phyloP scores from a whole-genome alignment of 2,888 invertebrate genomes.

The Xestia xanthographa region DNA sequence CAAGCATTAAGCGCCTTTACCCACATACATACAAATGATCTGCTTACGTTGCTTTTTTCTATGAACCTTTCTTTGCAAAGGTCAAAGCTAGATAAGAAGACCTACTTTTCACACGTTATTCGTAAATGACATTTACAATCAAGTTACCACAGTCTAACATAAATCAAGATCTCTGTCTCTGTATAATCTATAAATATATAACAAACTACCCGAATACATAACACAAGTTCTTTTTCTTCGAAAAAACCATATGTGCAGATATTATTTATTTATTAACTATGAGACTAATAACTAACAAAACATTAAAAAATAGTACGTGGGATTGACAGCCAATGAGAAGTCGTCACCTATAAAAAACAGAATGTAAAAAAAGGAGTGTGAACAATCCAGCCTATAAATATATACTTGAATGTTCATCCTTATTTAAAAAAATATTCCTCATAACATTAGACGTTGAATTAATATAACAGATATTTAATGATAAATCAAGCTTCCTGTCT shows the following conservation, averaged over 20 bases:
- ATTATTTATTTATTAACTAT: too few species aligned
- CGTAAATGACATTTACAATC: not conserved
- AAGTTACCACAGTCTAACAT: not conserved
- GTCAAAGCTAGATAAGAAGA: not conserved
- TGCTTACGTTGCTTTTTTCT: constrained; percentile 27
- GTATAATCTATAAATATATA: not conserved
- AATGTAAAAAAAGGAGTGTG: too few species aligned
- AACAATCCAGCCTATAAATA: too few species aligned
- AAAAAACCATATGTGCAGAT: too few species aligned
- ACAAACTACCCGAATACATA: too few species aligned
- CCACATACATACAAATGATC: constrained; percentile 55
- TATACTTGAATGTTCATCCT: not conserved
- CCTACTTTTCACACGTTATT: constrained; percentile 7
- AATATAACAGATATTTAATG: not conserved
- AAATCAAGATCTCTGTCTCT: not conserved
- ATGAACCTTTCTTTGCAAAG: constrained; percentile 6
- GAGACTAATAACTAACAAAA: too few species aligned
- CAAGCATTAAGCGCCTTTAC: constrained; percentile 43
- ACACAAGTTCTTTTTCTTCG: too few species aligned
- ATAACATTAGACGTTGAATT: not conserved
- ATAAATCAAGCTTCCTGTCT: not conserved
- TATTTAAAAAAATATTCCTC: not conserved
- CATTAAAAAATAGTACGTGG: too few species aligned
- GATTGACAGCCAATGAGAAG: too few species aligned
- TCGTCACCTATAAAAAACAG: too few species aligned